A percentile compares a stretch with the other conserved stretches of the same genome.
phyloP scores from a whole-genome alignment of 2,888 invertebrate species.

The Nasonia oneida region DNA sequence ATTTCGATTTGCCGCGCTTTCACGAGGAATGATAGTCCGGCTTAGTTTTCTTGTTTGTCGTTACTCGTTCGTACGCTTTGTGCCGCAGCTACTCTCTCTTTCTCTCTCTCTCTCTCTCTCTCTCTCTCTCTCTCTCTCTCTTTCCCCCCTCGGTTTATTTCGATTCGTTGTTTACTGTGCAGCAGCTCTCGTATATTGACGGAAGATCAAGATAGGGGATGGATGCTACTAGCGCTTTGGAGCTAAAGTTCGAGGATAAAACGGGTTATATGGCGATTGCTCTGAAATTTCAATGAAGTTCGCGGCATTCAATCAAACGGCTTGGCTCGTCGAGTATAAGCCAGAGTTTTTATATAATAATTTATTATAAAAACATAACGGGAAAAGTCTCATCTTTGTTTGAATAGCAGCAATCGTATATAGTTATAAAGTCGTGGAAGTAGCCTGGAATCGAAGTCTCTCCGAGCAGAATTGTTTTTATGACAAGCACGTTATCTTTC shows the following conservation, averaged over 20 bases:
- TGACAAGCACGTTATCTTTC: no score
- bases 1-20: slow-evolving; percentile 57
- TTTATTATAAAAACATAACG: no score
- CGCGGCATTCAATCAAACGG: background rate
- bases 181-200: background rate
- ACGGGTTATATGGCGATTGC: background rate
- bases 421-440: no score
- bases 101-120: no score
- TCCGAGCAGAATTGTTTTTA: no score
- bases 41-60: slow-evolving; percentile 44
- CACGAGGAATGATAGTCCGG: slow-evolving; percentile 46
- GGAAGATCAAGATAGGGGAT: background rate
- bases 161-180: slow-evolving; percentile 4
- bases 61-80: background rate
- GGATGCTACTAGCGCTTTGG: background rate
- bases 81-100: background rate
- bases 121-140: no score
- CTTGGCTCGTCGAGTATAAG: background rate
- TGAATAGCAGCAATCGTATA: no score
- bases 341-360: background rate
- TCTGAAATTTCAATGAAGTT: background rate
- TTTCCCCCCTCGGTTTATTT: background rate
- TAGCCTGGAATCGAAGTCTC: no score
- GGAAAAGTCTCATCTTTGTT: no score
- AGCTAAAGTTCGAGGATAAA: background rate